Percentiles rank a stretch among this genome's conserved stretches.
These are phyloP conservation scores for Urophycis tenuis DNA, from an alignment of 2,797 vertebrate genomes.

Conservation along the genomic window DNA sequence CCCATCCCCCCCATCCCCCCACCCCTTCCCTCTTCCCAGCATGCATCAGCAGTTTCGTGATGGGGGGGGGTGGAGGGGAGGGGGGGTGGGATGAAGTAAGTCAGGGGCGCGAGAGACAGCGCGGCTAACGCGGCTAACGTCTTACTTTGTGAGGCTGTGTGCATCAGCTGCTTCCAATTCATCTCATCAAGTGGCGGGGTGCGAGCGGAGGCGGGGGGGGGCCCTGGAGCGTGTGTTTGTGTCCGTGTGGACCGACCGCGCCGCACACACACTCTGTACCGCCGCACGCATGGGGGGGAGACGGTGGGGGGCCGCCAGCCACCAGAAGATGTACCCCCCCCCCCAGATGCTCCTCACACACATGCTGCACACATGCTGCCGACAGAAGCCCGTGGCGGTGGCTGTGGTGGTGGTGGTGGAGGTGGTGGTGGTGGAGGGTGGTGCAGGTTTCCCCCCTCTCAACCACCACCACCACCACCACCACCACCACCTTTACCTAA, in stretches of 20 bases:
- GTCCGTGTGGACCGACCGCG: no score
- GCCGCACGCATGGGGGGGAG: no score
- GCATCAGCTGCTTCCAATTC: neutral
- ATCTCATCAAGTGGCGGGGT: neutral
- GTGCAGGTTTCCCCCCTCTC: neutral
- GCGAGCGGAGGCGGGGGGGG: neutral
- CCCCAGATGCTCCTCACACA: neutral
- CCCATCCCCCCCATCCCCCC: neutral
- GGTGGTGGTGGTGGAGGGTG: neutral
- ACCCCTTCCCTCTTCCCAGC: no score
- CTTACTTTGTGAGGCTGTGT: neutral
- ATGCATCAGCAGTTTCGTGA: neutral
- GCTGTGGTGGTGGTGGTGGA: no score
- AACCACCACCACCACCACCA: neutral
- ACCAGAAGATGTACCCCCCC: no score
- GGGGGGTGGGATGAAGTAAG: neutral
- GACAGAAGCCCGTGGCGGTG: neutral
- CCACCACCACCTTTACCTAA: neutral
- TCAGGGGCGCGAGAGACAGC: neutral
- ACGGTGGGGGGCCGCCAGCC: no score
- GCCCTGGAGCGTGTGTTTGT: no score
- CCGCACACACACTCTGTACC: no score
- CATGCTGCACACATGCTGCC: conserved; percentile 1
- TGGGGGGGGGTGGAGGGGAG: neutral
- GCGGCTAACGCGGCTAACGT: neutral